Evolutionary conservation across 2,888 invertebrate species (phyloP).

Genomic region (Taenaris catops): DNA sequence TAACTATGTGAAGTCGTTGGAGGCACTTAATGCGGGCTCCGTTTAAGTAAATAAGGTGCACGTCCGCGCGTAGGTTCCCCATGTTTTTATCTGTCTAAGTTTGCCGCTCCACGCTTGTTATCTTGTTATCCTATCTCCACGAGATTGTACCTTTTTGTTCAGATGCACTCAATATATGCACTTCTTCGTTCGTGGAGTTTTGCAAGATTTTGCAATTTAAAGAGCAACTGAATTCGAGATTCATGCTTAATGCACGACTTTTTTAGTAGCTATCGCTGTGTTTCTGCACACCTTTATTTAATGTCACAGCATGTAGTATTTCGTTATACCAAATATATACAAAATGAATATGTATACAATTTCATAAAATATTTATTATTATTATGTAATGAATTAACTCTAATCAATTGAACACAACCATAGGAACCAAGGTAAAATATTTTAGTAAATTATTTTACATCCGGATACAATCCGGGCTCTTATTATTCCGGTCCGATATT

Average conservation of each 20-base stretch:
- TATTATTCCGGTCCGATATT: too few species aligned
- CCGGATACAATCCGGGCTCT: too few species aligned
- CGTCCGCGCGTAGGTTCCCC: slow-evolving; percentile 62
- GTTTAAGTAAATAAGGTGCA: slow-evolving; percentile 73
- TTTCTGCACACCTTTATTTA: not conserved
- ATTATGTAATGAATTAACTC: too few species aligned
- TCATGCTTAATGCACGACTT: slow-evolving; percentile 23
- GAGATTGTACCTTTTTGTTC: slow-evolving; percentile 72
- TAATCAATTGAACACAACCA: too few species aligned
- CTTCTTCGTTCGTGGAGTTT: slow-evolving; percentile 25
- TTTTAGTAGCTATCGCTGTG: too few species aligned
- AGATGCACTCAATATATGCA: slow-evolving; percentile 35
- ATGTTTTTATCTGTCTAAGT: slow-evolving; percentile 72
- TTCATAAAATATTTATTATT: too few species aligned
- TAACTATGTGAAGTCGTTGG: slow-evolving; percentile 24
- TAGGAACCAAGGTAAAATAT: too few species aligned
- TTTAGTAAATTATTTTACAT: too few species aligned
- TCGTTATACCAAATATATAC: too few species aligned
- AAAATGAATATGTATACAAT: too few species aligned
- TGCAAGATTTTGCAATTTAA: slow-evolving; percentile 28
- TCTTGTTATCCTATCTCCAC: slow-evolving; percentile 76
- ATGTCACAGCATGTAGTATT: too few species aligned
- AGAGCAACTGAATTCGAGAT: slow-evolving; percentile 23
- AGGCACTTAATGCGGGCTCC: slow-evolving; percentile 53
- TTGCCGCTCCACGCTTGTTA: slow-evolving; percentile 70